Percentiles rank a stretch among this genome's conserved stretches.
Conservation (phyloP, 1,140 invertebrate species). For the Drosophila mauritiana region DNA sequence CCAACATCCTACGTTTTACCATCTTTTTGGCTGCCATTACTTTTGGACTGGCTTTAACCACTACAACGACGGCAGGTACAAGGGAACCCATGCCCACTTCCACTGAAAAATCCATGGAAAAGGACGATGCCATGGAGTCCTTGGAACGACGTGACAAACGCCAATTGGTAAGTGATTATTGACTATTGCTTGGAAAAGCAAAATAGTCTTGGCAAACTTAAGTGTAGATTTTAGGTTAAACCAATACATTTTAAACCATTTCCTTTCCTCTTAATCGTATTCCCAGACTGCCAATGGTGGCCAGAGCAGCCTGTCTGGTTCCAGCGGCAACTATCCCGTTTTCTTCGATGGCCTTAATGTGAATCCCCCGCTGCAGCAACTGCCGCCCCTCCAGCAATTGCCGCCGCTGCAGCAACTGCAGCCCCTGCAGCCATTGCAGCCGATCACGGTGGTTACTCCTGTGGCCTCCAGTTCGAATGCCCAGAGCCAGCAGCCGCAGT, state of each 20-base stretch:
- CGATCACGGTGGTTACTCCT: constrained; percentile 57
- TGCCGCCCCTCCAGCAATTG: constrained; percentile 23
- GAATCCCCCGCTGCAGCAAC: constrained; percentile 15
- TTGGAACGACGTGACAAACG: constrained; percentile 52
- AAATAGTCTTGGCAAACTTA: too few relatives aligned
- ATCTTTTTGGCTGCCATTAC: constrained; percentile 32
- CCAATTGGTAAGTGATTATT: constrained; percentile 50
- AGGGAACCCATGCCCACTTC: not conserved
- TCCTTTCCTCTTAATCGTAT: too few relatives aligned
- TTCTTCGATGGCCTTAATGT: constrained; percentile 56
- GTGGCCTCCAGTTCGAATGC: constrained; percentile 48
- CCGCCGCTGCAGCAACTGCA: constrained; percentile 32
- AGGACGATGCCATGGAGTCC: not conserved
- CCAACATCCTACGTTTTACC: constrained; percentile 35
- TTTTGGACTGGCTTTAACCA: not conserved
- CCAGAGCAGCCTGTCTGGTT: constrained; percentile 1
- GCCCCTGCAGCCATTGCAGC: constrained; percentile 36
- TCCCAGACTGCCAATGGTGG: constrained; percentile 3
- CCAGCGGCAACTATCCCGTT: constrained; percentile 41
- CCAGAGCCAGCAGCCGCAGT: constrained; percentile 30
- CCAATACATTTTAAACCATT: too few relatives aligned
- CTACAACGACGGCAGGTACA: constrained; percentile 12
- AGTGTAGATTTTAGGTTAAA: too few relatives aligned
- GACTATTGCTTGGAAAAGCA: too few relatives aligned
- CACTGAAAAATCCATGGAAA: not conserved